These are phyloP conservation scores for Trachops cirrhosus DNA, from an alignment of 2,797 vertebrate species.

Conservation along the genomic window DNA sequence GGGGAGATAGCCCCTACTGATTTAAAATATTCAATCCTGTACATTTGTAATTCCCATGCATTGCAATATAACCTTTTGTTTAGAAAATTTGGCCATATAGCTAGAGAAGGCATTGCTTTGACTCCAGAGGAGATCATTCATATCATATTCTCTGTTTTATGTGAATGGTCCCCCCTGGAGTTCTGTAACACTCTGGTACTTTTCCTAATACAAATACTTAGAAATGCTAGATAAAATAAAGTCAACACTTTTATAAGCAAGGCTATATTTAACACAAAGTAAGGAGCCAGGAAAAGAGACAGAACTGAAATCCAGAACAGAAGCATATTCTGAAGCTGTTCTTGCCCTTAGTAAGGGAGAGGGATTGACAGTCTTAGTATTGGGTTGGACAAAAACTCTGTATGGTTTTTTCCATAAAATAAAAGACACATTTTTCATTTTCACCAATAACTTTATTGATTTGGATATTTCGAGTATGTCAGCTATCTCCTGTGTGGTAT, in stretches of 20 bases:
- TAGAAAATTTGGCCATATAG: neutral
- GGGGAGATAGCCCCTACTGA: neutral
- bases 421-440: neutral
- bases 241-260: slow-evolving; percentile 4
- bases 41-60: neutral
- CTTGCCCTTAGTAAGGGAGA: neutral
- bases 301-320: neutral
- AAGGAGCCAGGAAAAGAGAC: neutral
- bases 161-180: neutral
- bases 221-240: neutral
- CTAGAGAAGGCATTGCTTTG: neutral
- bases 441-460: neutral
- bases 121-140: neutral
- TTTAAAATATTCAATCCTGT: neutral
- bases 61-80: neutral
- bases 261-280: neutral
- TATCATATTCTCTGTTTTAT: neutral
- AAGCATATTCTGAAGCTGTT: neutral
- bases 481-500: neutral
- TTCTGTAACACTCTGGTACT: neutral
- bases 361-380: neutral
- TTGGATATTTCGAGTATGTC: neutral
- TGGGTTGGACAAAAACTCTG: neutral
- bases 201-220: neutral
- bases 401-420: neutral